Evolutionary conservation across 2,113 vertebrate species (phyloP).

Genomic region (Orthochromis malagaraziensis): DNA sequence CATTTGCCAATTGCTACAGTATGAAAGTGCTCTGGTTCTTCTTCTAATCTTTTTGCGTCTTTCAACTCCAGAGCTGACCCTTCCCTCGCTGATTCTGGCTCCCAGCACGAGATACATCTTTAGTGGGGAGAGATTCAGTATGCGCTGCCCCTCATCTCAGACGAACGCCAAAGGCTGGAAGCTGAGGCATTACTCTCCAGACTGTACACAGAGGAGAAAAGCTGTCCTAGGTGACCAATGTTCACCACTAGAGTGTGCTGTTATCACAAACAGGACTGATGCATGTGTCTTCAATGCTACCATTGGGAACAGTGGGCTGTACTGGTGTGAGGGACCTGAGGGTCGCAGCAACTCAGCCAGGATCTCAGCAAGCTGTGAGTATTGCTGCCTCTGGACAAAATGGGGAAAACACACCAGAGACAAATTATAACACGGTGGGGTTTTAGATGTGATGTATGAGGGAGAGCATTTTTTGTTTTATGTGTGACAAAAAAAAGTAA

Average conservation of each 20-base stretch:
- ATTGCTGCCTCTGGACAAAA: neutral
- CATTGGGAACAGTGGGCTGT: conserved; percentile 34
- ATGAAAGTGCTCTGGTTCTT: neutral
- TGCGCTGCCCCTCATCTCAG: conserved; percentile 31
- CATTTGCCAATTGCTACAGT: neutral
- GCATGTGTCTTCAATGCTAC: neutral
- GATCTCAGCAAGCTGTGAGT: conserved; percentile 64
- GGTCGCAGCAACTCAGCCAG: conserved; percentile 43
- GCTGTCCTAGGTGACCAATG: neutral
- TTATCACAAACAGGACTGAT: neutral
- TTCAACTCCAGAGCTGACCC: conserved; percentile 13
- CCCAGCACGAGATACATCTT: conserved; percentile 50
- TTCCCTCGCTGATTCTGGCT: conserved; percentile 17
- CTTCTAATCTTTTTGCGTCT: neutral
- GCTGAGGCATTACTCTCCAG: neutral
- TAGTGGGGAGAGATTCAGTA: conserved; percentile 7
- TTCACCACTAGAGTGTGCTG: conserved; percentile 16
- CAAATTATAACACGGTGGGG: neutral
- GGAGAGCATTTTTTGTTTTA: neutral
- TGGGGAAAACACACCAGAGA: neutral
- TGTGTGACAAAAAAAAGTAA: neutral
- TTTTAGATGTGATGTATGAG: neutral
- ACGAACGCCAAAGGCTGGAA: conserved; percentile 26
- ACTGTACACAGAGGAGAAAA: neutral
- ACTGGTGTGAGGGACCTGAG: conserved; percentile 57